phyloP scores from a whole-genome alignment of 1,140 invertebrate genomes.

The Nomia melanderi region DNA sequence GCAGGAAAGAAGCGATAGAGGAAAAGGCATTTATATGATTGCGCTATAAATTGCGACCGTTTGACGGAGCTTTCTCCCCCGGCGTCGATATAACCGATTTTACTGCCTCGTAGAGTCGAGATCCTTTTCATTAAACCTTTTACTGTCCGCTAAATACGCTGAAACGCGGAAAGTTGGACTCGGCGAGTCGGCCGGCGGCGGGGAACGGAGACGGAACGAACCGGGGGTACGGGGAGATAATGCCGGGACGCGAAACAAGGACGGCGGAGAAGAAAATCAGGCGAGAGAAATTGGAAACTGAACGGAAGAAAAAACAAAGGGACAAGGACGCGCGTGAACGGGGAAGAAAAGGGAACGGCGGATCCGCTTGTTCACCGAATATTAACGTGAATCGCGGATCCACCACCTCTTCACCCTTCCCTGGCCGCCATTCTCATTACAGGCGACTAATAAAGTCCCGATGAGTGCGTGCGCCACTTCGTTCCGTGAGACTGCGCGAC shows the following conservation, averaged over 20 bases:
- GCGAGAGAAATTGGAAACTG: conserved; percentile 1
- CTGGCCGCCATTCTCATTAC: conserved; percentile 34
- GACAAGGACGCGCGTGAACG: conserved; percentile 17
- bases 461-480: conserved; percentile 49
- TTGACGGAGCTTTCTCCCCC: conserved; percentile 56
- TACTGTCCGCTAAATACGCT: conserved; percentile 73
- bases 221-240: too few relatives aligned
- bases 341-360: too few relatives aligned
- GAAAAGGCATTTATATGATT: conserved; percentile 53
- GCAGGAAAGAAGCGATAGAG: conserved; percentile 11
- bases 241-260: not conserved
- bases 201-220: not conserved
- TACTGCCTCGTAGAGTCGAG: conserved; percentile 67
- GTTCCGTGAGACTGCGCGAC: conserved; percentile 27
- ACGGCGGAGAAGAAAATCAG: not conserved
- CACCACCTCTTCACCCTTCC: conserved; percentile 20
- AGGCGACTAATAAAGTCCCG: conserved; percentile 45
- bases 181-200: conserved; percentile 15
- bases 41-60: conserved; percentile 54
- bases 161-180: conserved; percentile 36
- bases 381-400: conserved; percentile 52
- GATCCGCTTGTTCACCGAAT: conserved; percentile 47
- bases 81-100: conserved; percentile 68
- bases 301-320: conserved; percentile 11
- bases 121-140: conserved; percentile 73